phyloP scores from a whole-genome alignment of 2,888 invertebrate species.

The Resseliella maxima region DNA sequence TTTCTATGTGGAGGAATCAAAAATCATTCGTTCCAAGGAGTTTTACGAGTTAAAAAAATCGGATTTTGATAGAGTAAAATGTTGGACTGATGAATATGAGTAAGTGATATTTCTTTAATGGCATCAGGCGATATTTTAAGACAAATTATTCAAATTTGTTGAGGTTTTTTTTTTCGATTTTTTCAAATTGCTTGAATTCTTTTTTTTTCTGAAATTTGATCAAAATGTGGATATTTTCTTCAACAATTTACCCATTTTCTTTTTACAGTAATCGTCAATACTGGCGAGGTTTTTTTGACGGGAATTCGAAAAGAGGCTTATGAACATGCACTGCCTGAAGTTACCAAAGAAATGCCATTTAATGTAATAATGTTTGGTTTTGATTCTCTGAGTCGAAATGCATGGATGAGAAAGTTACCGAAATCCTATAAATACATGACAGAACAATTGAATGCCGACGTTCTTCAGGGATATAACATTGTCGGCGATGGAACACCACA shows the following conservation, averaged over 20 bases:
- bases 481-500: slow-evolving; percentile 90
- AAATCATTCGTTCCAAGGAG: slow-evolving; percentile 69
- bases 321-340: not conserved
- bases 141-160: not conserved
- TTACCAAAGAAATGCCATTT: slow-evolving; percentile 61
- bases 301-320: not conserved
- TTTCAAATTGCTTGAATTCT: no score
- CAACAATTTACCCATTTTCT: not conserved
- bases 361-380: slow-evolving; percentile 89
- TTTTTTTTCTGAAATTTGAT: no score
- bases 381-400: slow-evolving; percentile 87
- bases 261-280: not conserved
- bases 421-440: slow-evolving; percentile 78
- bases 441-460: slow-evolving; percentile 71
- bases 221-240: no score
- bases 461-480: slow-evolving; percentile 84
- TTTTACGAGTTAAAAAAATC: slow-evolving; percentile 74
- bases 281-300: slow-evolving; percentile 1
- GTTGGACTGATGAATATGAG: slow-evolving; percentile 66
- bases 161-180: not conserved
- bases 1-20: slow-evolving; percentile 70
- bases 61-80: slow-evolving; percentile 79
- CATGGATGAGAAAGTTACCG: slow-evolving; percentile 82
- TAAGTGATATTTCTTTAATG: slow-evolving; percentile 57
- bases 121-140: slow-evolving; percentile 63